Base-by-base conservation (phyloP, 2,888 invertebrate species). In the Actias luna region DNA sequence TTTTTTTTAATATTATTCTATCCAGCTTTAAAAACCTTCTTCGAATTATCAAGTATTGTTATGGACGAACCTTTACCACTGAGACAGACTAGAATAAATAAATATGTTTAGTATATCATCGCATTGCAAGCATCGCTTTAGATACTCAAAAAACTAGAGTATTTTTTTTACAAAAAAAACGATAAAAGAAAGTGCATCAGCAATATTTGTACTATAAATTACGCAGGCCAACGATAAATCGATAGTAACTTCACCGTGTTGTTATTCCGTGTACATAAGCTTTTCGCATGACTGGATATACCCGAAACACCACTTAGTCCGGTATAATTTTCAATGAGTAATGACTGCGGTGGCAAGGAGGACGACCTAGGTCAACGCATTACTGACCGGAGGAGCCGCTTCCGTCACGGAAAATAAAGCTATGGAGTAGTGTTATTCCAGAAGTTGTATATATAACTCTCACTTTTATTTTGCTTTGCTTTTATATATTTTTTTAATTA, bases 281-380 rank as follows among this genome's bases (percentile, higher is more conserved):
- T 69, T 65, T 67, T 75, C 80, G 81, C 82, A 80, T 82, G 87
- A 85, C 80, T 85, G 87, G 78, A 68, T 82, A 73, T 82, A 89
- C 87, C 83, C 84, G 89, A 88, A 89, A 87, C 84, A 85, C 87
- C 89, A 91, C 90, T 91, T 89, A 91, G 86, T 78, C 77, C 78
- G 78, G 89, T 87, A 91, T 89, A 89, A 89, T 90, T 88, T 90
- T 87, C 88, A 88, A 89, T 91, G 90, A 92, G 84, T 87, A 87
- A 88, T 88, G 83, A 81, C 77, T 77, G 80, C 80, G 75, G 78
- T 68, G 74, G 72, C 71, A 75, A 79, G 78, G 76, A 82, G 78
- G 76, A 77, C 79, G 85, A 87, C 88, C 89, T 88, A 87, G 87
- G 87, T 83, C 86, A 89, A 88, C 84, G 85, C 82, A 85, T 86